Evolutionary conservation across 2,113 vertebrate genomes (phyloP), one percentile per base, ranked within the genome.

Genomic region (Corynorhinus townsendii): DNA sequence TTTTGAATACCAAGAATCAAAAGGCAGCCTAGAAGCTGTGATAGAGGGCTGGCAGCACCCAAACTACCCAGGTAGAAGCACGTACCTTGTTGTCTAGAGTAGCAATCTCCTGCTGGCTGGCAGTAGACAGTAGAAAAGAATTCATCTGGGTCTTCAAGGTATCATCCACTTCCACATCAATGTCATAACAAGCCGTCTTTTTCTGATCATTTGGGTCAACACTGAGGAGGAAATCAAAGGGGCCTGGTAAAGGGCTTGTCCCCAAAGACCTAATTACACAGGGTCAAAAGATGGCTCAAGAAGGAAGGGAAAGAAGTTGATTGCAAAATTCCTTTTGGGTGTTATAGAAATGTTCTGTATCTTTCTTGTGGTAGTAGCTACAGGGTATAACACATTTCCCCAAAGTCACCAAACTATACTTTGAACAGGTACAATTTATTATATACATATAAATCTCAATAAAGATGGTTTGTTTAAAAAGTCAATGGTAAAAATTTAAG

Each of bases 71-170:
- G 56, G 47, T 33, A 66, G 49, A 75, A 11, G 68, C 35, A 33
- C 96, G 62, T 95, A 99, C 99, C 99, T 99, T 99, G 97, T 99
- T 99, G 98, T 99, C 99, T 97, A 99, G 98, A 91, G 99, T 99
- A 72, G 99, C 99, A 22, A 99, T 99, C 96, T 99, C 99, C 98
- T 99, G 99, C 85, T 99, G 99, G 96, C 99, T 99, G 97, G 99
- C 99, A 16, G 99, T 99, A 91, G 99, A 99, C 0, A 99, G 99
- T 95, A 99, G 98, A 86, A 99, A 99, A 73, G 99, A 99, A 98
- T 99, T 99, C 99, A 99, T 99, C 98, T 99, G 99, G 14, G 99
- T 99, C 98, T 99, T 99, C 96, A 99, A 97, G 0, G 99, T 99
- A 94, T 99, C 99, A 1, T 99, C 99, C 97, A 99, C 99, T 97